Base-by-base conservation (phyloP, 1,140 invertebrate genomes). In the Drosophila ambigua region DNA sequence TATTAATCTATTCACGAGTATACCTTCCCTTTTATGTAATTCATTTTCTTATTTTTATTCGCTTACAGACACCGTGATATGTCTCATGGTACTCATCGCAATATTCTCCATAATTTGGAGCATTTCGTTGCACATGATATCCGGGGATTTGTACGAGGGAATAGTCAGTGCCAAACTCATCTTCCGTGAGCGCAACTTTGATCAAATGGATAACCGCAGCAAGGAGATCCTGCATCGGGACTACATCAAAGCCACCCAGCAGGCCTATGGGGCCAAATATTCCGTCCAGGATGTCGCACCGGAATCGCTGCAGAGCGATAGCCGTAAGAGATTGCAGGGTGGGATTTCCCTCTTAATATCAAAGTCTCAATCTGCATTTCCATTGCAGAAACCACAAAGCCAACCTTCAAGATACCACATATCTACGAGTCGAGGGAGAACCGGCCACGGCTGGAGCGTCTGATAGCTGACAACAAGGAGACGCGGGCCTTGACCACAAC, bases 101-200 rank as follows among this genome's bases (percentile, higher is more conserved):
- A 62, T 82, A 35, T 79, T 80, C 48, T 91, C 90, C 28, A 91
- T 91, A 11, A 31, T 88, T 5, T 91, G 90, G 90, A 84, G 77
- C 31, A 20, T 91, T 45, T 82, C 82, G 0, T 41, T 91, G 75
- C 82, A 82, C 43, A 76, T 91, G 63, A 41, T 91, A 39, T 88
- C 90, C 4, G 79, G 77, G 5, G 90, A 91, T 61, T 71, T 91
- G 55, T 66, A 84, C 16, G 76, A 90, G 71, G 85, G 90, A 62
- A 77, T 91, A 41, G 78, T 90, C 20, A 91, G 90, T 88, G 85
- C 77, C 72, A 91, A 91, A 79, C 51, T 91, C 41, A 62, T 74
- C 49, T 91, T 91, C 51, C 77, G 74, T 39, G 71, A 88, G 15
- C 77, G 90, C 9, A 72, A 89, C 52, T 75, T 80, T 5, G 68